Percentiles rank a stretch among this genome's conserved stretches.
Evolutionary conservation across 2,888 invertebrate species (phyloP).

Genomic region (Pseudococcus viburni): DNA sequence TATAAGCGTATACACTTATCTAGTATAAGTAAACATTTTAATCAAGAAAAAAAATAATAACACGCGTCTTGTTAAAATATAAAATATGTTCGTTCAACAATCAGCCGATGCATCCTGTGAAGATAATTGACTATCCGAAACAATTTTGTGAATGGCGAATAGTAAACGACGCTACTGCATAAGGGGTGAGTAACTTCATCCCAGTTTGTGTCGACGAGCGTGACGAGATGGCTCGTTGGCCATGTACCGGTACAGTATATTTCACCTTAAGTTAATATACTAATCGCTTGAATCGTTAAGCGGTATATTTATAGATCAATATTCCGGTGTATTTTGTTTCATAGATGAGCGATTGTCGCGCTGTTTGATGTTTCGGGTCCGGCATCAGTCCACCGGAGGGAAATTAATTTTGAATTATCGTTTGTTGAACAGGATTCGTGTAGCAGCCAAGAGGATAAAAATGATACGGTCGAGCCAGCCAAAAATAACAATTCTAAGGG

Average conservation of each 20-base stretch:
- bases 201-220: conserved; percentile 65
- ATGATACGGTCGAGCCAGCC: neutral
- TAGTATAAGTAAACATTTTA: conserved; percentile 62
- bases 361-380: neutral
- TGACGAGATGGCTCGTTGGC: conserved; percentile 59
- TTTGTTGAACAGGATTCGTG: conserved; percentile 62
- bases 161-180: conserved; percentile 61
- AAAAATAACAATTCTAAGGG: conserved; percentile 56
- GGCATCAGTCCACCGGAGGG: neutral
- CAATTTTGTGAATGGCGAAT: conserved; percentile 65
- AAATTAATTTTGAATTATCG: conserved; percentile 47
- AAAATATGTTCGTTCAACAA: conserved; percentile 66
- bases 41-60: conserved; percentile 66
- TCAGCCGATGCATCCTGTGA: conserved; percentile 64
- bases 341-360: conserved; percentile 10
- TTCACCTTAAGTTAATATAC: conserved; percentile 16
- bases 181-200: conserved; percentile 66
- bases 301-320: conserved; percentile 17
- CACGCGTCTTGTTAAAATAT: conserved; percentile 67
- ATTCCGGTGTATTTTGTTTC: neutral
- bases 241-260: conserved; percentile 57
- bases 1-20: conserved; percentile 40
- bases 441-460: conserved; percentile 21
- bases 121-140: conserved; percentile 58
- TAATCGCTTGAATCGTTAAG: conserved; percentile 43